Conservation (phyloP, 2,797 vertebrate species). For the Rhodeus uyekii region DNA sequence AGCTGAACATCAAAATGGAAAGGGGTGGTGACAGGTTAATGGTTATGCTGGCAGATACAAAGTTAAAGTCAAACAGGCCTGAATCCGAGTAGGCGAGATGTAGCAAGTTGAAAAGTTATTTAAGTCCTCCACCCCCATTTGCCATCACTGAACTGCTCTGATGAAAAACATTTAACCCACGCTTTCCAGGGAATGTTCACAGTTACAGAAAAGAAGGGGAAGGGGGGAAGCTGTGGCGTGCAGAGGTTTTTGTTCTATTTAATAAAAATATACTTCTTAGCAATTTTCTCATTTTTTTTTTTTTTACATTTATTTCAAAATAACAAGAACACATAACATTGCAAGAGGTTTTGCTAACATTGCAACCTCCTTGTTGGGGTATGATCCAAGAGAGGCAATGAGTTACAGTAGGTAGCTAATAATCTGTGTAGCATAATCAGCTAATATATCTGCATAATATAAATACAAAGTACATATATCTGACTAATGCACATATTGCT, state of each 20-base stretch:
- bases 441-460: too few relatives aligned
- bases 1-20: constrained; percentile 2
- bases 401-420: background rate
- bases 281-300: background rate
- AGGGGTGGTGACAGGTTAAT: constrained; percentile 26
- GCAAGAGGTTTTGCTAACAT: background rate
- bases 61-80: constrained; percentile 17
- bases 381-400: background rate
- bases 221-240: too few relatives aligned
- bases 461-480: too few relatives aligned
- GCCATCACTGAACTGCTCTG: background rate
- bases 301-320: background rate
- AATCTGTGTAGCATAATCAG: background rate
- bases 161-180: constrained; percentile 13
- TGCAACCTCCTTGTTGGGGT: background rate
- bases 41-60: constrained; percentile 12
- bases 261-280: background rate
- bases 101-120: constrained; percentile 25
- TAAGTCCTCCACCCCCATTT: constrained; percentile 12
- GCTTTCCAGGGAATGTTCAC: background rate
- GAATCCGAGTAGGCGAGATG: constrained; percentile 11
- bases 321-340: background rate
- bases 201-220: background rate
- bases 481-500: too few relatives aligned
- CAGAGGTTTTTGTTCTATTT: background rate